A percentile compares a stretch with the other conserved stretches of the same genome.
These are phyloP conservation scores for Pararge aegeria DNA, from an alignment of 1,140 invertebrate species.

Conservation along the genomic window DNA sequence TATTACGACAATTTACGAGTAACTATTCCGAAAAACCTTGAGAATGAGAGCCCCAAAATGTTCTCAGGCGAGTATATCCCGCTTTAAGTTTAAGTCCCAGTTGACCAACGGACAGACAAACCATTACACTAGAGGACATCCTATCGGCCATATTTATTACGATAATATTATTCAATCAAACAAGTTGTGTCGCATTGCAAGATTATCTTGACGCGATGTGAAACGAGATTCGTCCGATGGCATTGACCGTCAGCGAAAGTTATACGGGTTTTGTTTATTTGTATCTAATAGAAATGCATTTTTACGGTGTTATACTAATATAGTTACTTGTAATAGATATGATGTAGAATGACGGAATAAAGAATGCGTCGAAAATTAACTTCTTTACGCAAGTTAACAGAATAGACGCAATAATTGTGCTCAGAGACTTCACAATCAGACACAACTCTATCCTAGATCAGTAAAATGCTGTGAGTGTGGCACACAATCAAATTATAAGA, in stretches of 20 bases:
- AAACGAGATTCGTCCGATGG: constrained; percentile 36
- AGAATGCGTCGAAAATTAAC: too few relatives aligned
- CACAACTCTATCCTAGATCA: too few relatives aligned
- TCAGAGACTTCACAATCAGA: too few relatives aligned
- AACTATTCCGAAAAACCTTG: neutral
- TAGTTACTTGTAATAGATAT: too few relatives aligned
- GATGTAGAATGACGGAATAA: too few relatives aligned
- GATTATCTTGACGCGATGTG: constrained; percentile 14
- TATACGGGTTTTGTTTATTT: constrained; percentile 8
- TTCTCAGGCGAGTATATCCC: neutral
- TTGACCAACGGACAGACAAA: constrained; percentile 2
- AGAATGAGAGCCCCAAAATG: neutral
- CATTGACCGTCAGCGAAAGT: constrained; percentile 61
- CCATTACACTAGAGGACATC: constrained; percentile 10
- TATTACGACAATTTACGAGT: neutral
- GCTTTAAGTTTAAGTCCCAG: neutral
- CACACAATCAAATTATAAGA: too few relatives aligned
- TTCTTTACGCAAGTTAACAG: too few relatives aligned
- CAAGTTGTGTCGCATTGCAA: constrained; percentile 22
- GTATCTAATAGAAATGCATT: neutral
- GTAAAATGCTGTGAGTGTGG: too few relatives aligned
- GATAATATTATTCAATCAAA: constrained; percentile 20
- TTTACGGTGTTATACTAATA: too few relatives aligned
- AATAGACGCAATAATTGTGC: too few relatives aligned
- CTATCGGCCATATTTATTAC: neutral